Evolutionary conservation across 2,888 invertebrate species (phyloP), one percentile per base, ranked within the genome.

Genomic region (Hirtodrosophila confusa): DNA sequence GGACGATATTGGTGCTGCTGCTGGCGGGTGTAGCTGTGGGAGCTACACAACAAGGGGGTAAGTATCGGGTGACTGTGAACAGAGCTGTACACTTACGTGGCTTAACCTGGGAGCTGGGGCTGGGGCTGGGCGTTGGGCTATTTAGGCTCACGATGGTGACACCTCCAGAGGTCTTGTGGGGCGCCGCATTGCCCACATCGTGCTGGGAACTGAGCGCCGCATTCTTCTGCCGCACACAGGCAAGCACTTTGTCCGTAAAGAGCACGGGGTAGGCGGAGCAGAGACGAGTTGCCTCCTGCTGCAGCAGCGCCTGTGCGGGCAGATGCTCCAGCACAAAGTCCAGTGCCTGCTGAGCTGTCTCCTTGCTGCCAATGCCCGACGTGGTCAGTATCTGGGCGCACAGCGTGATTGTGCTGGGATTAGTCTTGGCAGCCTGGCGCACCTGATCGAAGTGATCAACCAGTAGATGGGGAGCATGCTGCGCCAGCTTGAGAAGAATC

Each of bases 101-200:
- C 69, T 89, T 90, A 0, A 90, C 75, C 37, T 86, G 89, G 17
- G 37, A 29, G 53, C 47, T 61, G 33, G 57, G 12, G 60, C 76
- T 88, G 7, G 76, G 69, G 48, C 61, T 70, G 66, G 90, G 89
- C 60, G 89, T 90, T 69, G 73, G 71, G 37, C 94, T 94, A 41
- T 95, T 95, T 10, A 96, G 93, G 89, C 95, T 95, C 24, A 96
- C 96, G 65, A 96, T 96, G 0, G 96, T 96, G 5, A 96, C 95
- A 35, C 95, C 95, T 3, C 95, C 94, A 0, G 95, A 94, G 0
- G 94, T 95, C 67, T 95, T 94, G 89, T 94, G 95, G 87, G 94
- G 94, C 10, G 44, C 36, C 37, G 93, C 91, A 10, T 47, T 77
- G 23, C 95, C 94, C 89, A 94, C 94, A 86, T 93, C 92, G 67